These are phyloP conservation scores for Urosaurus nigricauda DNA, from an alignment of 2,797 vertebrate species.

Conservation along the genomic window DNA sequence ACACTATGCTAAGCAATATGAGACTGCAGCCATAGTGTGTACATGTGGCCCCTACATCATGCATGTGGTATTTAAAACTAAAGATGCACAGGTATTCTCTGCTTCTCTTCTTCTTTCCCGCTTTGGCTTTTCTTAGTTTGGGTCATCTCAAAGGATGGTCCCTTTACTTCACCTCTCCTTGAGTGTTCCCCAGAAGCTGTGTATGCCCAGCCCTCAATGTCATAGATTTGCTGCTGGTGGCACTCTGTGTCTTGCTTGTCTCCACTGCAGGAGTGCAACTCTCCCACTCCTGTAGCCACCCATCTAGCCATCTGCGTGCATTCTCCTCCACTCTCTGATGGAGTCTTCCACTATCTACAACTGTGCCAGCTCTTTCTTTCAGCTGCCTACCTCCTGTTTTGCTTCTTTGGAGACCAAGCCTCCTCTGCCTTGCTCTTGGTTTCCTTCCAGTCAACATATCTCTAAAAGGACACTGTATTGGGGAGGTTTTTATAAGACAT, in stretches of 20 bases:
- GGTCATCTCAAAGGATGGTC: not conserved
- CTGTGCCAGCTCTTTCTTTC: not conserved
- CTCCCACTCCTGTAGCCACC: too few species aligned
- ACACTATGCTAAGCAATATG: too few species aligned
- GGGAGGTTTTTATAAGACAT: not conserved
- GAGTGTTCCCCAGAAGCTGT: not conserved
- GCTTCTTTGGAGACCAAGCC: not conserved
- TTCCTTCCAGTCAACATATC: not conserved
- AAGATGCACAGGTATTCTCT: too few species aligned
- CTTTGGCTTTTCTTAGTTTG: not conserved
- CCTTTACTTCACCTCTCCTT: not conserved
- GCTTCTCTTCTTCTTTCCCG: not conserved
- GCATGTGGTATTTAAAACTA: not conserved
- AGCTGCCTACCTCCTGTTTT: not conserved
- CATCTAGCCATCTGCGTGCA: too few species aligned
- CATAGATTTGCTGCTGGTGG: not conserved
- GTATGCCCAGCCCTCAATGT: too few species aligned
- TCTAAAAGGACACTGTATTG: not conserved
- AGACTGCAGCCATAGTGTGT: too few species aligned
- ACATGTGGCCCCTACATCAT: not conserved
- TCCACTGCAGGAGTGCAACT: too few species aligned
- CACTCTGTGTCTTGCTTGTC: not conserved
- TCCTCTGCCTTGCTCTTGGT: not conserved
- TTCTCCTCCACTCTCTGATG: too few species aligned
- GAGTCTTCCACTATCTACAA: too few species aligned